Percentiles rank a stretch among this genome's conserved stretches.
phyloP scores from a whole-genome alignment of 2,888 invertebrate genomes.

The Hoplodrina ambigua region DNA sequence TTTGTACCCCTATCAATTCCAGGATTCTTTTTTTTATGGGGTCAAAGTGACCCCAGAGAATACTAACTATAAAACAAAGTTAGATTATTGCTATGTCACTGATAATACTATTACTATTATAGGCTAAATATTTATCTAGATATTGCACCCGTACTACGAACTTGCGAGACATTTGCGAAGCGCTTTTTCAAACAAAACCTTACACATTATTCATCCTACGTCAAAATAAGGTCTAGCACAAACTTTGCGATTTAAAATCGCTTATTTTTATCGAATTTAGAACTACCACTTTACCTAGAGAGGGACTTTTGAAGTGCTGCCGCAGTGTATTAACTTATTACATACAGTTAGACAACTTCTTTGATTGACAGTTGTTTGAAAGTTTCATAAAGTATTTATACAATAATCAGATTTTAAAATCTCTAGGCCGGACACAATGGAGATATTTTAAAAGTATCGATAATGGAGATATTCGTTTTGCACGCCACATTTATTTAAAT shows the following conservation, averaged over 20 bases:
- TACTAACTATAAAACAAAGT: slow-evolving; percentile 21
- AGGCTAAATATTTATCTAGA: slow-evolving; percentile 25
- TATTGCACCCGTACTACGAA: slow-evolving; percentile 56
- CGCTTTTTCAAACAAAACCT: slow-evolving; percentile 29
- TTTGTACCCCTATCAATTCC: slow-evolving; percentile 29
- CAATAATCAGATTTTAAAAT: too few relatives aligned
- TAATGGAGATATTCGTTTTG: too few relatives aligned
- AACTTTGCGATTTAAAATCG: slow-evolving; percentile 49
- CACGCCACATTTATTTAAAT: too few relatives aligned
- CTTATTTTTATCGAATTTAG: slow-evolving; percentile 42
- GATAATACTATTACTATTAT: slow-evolving; percentile 28
- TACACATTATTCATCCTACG: slow-evolving; percentile 30
- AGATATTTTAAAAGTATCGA: too few relatives aligned
- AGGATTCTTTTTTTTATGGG: slow-evolving; percentile 18
- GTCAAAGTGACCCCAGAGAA: slow-evolving; percentile 13
- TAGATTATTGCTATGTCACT: slow-evolving; percentile 49
- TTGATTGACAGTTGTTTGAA: background rate
- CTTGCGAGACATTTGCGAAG: slow-evolving; percentile 40
- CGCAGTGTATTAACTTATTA: slow-evolving; percentile 6
- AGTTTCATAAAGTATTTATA: background rate
- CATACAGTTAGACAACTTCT: background rate
- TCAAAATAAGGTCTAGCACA: slow-evolving; percentile 22
- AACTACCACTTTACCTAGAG: slow-evolving; percentile 59
- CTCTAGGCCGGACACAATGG: too few relatives aligned
- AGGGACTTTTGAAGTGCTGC: slow-evolving; percentile 23